Conservation (phyloP, 2,797 vertebrate genomes). For the Spinus pinus region DNA sequence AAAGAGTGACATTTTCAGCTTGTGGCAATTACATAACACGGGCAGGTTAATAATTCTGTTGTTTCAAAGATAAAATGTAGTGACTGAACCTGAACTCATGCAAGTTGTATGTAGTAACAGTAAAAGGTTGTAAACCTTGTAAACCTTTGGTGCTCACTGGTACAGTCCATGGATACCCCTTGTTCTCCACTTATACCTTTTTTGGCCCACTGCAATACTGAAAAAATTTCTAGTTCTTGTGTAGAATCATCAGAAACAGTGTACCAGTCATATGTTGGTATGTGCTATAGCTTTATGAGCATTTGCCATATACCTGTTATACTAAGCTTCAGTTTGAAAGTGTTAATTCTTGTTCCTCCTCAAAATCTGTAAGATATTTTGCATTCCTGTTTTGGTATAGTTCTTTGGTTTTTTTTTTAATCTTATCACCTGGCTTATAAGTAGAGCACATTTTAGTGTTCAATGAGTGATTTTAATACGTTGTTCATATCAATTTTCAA, state of each 20-base stretch:
- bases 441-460: not conserved
- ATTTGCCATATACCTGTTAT: not conserved
- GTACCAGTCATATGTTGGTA: not conserved
- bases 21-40: not conserved
- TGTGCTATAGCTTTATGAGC: not conserved
- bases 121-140: not conserved
- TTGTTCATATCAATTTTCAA: not conserved
- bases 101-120: not conserved
- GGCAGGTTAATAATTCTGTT: not conserved
- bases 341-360: not conserved
- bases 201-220: slow-evolving; percentile 69
- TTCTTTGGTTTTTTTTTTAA: not conserved
- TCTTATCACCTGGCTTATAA: not conserved
- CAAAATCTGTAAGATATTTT: not conserved
- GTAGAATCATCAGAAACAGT: not conserved
- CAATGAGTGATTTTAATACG: not conserved
- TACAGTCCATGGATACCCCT: not conserved
- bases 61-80: not conserved
- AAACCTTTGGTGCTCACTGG: not conserved
- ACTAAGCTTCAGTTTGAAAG: not conserved
- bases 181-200: not conserved
- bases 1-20: not conserved
- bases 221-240: slow-evolving; percentile 75
- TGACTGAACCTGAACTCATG: not conserved
- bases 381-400: not conserved